Evolutionary conservation across 2,888 invertebrate genomes (phyloP).

Genomic region (Xylophagus ater): DNA sequence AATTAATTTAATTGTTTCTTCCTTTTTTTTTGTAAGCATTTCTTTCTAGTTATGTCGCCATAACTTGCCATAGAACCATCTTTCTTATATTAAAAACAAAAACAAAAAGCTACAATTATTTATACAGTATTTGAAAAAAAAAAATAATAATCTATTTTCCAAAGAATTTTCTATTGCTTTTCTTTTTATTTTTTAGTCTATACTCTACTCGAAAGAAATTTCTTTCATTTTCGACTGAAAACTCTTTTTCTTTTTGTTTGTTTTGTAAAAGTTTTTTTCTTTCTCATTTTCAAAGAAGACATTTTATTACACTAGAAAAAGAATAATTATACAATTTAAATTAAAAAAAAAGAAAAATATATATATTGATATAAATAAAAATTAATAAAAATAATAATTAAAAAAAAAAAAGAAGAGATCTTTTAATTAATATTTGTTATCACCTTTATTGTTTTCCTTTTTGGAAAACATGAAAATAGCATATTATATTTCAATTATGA

Average conservation of each 20-base stretch:
- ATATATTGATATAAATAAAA: background rate
- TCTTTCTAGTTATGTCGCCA: too few species aligned
- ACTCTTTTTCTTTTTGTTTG: conserved; percentile 9
- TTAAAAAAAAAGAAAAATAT: conserved; percentile 1
- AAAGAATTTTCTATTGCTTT: background rate
- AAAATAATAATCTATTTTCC: background rate
- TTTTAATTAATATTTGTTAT: background rate
- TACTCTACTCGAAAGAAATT: conserved; percentile 9
- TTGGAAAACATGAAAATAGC: too few species aligned
- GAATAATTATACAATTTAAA: conserved; percentile 3
- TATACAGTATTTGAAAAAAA: too few species aligned
- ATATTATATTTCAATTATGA: background rate
- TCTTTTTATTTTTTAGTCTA: conserved; percentile 6
- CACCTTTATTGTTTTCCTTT: background rate
- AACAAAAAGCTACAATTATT: too few species aligned
- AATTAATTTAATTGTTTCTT: too few species aligned
- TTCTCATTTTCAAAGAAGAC: too few species aligned
- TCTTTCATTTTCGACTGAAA: conserved; percentile 15
- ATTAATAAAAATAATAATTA: background rate
- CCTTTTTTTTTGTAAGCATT: too few species aligned
- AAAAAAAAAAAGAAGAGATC: too few species aligned
- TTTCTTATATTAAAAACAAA: too few species aligned
- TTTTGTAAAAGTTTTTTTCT: too few species aligned
- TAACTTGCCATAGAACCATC: conserved; percentile 15
- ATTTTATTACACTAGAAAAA: too few species aligned